Evolutionary conservation across 2,888 invertebrate genomes (phyloP).

Genomic region (Athalia circularis): DNA sequence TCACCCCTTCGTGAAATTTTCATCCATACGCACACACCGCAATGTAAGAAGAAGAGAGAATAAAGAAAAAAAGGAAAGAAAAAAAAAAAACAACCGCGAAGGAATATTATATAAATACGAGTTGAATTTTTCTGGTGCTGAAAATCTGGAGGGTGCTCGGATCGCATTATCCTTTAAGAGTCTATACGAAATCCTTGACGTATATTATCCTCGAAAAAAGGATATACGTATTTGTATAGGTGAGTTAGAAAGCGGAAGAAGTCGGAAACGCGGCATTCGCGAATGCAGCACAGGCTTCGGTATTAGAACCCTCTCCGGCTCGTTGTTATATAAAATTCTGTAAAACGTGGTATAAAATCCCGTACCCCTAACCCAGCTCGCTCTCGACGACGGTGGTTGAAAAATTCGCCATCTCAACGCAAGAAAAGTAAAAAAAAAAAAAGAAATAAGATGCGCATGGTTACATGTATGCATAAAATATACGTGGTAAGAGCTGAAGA

Average conservation of each 20-base stretch:
- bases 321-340: no score
- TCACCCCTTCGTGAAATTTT: no score
- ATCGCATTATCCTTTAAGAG: neutral
- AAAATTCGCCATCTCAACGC: neutral
- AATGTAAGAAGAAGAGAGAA: neutral
- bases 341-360: no score
- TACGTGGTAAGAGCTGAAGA: constrained; percentile 47
- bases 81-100: constrained; percentile 12
- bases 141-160: neutral
- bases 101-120: neutral
- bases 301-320: no score
- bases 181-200: neutral
- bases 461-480: constrained; percentile 65
- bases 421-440: neutral
- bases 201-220: neutral
- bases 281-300: no score
- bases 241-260: no score
- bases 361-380: no score
- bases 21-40: no score
- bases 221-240: no score
- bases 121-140: neutral
- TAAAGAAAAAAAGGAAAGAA: neutral
- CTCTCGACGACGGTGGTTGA: neutral
- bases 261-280: no score
- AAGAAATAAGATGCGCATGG: constrained; percentile 49